Evolutionary conservation across 2,113 vertebrate genomes (phyloP), one percentile per base, ranked within the genome.

Genomic region (Caranx ignobilis): DNA sequence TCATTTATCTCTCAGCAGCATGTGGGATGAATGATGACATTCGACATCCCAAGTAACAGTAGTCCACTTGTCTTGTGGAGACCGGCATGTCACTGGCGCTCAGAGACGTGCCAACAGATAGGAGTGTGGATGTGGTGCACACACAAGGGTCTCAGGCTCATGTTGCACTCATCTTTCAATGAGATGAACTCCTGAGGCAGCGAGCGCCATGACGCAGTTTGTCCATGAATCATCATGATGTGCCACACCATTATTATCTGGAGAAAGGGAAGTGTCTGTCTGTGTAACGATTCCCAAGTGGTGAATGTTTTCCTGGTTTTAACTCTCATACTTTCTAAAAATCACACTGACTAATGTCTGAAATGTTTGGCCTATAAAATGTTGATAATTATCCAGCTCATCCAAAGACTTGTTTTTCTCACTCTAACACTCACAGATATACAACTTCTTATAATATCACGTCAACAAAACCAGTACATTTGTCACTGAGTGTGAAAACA

Each of bases 161-260:
- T 61, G 61, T 82, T 89, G 45, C 71, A 45, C 12, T 75, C 35
- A 16, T 68, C 71, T 70, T 70, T 79, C 64, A 75, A 41, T 18
- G 32, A 3, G 18, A 35, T 69, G 47, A 61, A 75, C 15, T 65
- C 81, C 70, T 18, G 47, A 81, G 56, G 76, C 69, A 41, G 68
- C 39, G 1, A 84, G 45, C 57, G 81, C n/a, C 26, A 26, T 62
- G 54, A 73, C 11, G 9, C 45, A 68, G 35, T 57, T 39, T 69
- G 39, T 79, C 59, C 21, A 73, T 82, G 61, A 76, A 64, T 82
- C 37, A 77, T 39, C n/a, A 8, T 12, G 0, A 70, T 62, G 73
- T 52, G 9, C 37, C 35, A 67, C 79, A 80, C 19, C 31, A 26
- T 57, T 41, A 21, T 19, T 77, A 10, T 80, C 57, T 19, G 21